Percentiles rank a stretch among this genome's conserved stretches.
Evolutionary conservation across 37 sponge, comb jelly and placozoan species (phyloP).

Genomic region (Spongia lamella): DNA sequence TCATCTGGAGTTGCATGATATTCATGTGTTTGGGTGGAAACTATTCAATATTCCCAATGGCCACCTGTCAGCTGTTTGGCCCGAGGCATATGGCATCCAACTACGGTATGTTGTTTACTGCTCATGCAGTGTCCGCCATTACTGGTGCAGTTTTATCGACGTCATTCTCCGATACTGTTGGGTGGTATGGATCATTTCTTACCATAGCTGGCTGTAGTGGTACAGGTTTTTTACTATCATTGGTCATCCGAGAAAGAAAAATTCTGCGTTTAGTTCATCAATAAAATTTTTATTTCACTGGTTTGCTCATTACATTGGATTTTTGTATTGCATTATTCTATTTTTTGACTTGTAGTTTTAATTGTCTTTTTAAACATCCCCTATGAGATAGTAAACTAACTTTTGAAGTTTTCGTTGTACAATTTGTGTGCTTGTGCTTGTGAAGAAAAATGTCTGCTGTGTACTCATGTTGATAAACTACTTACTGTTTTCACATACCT

Average conservation of each 20-base stretch:
- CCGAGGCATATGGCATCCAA: conserved; percentile 59
- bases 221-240: conserved; percentile 33
- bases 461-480: no score
- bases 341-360: no score
- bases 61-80: conserved; percentile 69
- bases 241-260: conserved; percentile 52
- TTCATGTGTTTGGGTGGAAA: conserved; percentile 90
- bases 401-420: no score
- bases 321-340: no score
- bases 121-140: conserved; percentile 44
- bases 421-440: no score
- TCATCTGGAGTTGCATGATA: conserved; percentile 75
- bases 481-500: no score
- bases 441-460: no score
- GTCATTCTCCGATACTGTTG: neutral
- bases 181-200: conserved; percentile 35
- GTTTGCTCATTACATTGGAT: no score
- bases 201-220: conserved; percentile 26
- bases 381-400: no score
- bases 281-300: conserved; percentile 1
- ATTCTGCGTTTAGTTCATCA: conserved; percentile 32
- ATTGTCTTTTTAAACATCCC: no score
- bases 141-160: conserved; percentile 33
- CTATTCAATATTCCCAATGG: conserved; percentile 70
- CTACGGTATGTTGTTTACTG: conserved; percentile 75